These are phyloP conservation scores for Harpalus rubripes DNA, from an alignment of 2,888 invertebrate genomes.

Conservation along the genomic window DNA sequence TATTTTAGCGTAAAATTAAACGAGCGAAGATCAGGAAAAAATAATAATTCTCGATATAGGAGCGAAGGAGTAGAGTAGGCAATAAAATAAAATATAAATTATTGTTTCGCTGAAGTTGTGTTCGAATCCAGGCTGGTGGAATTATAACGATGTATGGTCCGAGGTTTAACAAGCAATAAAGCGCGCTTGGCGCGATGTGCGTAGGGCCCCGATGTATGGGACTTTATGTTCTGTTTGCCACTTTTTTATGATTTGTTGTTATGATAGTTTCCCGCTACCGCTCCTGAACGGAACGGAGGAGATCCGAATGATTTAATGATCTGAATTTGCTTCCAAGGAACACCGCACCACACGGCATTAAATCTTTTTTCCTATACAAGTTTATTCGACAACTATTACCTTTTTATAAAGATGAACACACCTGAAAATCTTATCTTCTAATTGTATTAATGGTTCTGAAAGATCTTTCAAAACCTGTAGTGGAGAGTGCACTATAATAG, in stretches of 20 bases:
- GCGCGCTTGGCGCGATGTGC: slow-evolving; percentile 17
- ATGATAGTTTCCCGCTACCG: slow-evolving; percentile 39
- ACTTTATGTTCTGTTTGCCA: slow-evolving; percentile 55
- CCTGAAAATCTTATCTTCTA: neutral
- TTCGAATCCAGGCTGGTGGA: slow-evolving; percentile 58
- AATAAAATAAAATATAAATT: slow-evolving; percentile 67
- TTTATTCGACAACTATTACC: slow-evolving; percentile 2
- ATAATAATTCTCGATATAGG: slow-evolving; percentile 66
- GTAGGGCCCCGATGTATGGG: slow-evolving; percentile 43
- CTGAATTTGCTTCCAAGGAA: slow-evolving; percentile 35
- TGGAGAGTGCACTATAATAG: too few species aligned
- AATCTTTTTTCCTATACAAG: neutral
- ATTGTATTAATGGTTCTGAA: too few species aligned
- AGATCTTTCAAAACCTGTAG: too few species aligned
- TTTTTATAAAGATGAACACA: neutral
- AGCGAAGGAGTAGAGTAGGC: slow-evolving; percentile 55
- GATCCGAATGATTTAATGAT: slow-evolving; percentile 51
- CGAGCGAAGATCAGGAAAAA: slow-evolving; percentile 61
- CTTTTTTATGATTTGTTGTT: slow-evolving; percentile 58
- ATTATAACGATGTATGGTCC: slow-evolving; percentile 65
- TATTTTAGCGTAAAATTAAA: slow-evolving; percentile 66
- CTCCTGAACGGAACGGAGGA: neutral
- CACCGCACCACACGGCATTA: neutral
- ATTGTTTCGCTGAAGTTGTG: slow-evolving; percentile 58
- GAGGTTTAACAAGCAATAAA: slow-evolving; percentile 65